Base-by-base conservation (phyloP, 2,888 invertebrate species). In the Serripes groenlandicus region DNA sequence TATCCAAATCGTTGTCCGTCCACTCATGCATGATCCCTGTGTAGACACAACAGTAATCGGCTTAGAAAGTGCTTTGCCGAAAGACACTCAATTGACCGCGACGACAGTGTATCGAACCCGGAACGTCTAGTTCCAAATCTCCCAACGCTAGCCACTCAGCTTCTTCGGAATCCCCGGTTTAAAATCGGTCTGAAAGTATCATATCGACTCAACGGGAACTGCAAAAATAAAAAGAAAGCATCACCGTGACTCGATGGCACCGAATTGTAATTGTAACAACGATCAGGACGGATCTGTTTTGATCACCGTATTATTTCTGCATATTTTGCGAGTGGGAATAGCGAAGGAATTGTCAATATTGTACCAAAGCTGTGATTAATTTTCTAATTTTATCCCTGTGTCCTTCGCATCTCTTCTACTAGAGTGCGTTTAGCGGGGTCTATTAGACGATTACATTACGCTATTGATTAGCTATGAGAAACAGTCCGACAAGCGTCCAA, bases 371-470 rank as follows among this genome's bases (percentile, higher is more conserved):
- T 56, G 74, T 79, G 85, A 85, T 85, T 85, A 85, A 81, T 85
- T 81, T 81, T 73, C 85, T 81, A 78, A 85, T 85, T 85, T 81
- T 81, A 76, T 71, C 60, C 62, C 71, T 71, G 60, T 21, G 72
- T 49, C 76, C 52, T 49, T 75, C 85, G 30, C 73, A 81, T 72
- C 76, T 75, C 72, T 78, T 81, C 78, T 81, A 78, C 73, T 68
- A 66, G 75, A 73, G 28, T 58, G 42, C 23, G 60, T 62, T 72
- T 60, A 73, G 23, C 76, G 52, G 76, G 76, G 79, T 81, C 81
- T 81, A 81, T 79, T 81, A 81, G 85, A 76, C 73, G 85, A 78
- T 77, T 79, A 81, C 71, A 78, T 77, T 76, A 74, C 81, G n/a
- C 26, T 81, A 85, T 85, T 76, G 85, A 85, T 85, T 79, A 74